Conservation (phyloP, 2,113 vertebrate genomes). For the Sterna hirundo region DNA sequence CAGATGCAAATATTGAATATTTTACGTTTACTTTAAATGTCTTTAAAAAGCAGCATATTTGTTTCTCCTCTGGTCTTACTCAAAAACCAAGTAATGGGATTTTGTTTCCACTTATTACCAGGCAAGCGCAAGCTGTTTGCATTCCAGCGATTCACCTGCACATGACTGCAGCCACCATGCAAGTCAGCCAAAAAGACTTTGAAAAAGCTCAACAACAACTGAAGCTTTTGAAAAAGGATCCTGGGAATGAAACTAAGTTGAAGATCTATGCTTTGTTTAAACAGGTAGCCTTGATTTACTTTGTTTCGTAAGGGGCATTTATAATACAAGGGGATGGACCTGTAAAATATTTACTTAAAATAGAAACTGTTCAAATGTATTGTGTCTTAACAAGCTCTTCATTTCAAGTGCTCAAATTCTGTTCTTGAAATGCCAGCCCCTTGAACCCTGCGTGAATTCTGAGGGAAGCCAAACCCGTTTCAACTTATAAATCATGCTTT, state of each 20-base stretch:
- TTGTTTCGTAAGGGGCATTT: background rate
- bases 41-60: background rate
- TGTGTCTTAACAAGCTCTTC: background rate
- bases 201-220: conserved; percentile 81
- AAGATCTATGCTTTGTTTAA: conserved; percentile 93
- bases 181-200: conserved; percentile 81
- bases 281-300: conserved; percentile 77
- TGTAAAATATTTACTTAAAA: background rate
- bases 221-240: conserved; percentile 84
- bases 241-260: conserved; percentile 88
- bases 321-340: background rate
- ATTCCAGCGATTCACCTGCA: conserved; percentile 70
- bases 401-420: background rate
- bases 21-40: background rate
- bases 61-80: background rate
- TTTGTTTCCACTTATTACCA: background rate
- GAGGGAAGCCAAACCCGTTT: background rate
- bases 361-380: background rate
- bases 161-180: conserved; percentile 71
- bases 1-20: background rate
- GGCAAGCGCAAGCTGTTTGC: background rate
- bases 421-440: background rate
- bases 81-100: background rate
- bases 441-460: background rate
- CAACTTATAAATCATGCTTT: background rate